phyloP scores from a whole-genome alignment of 2,797 vertebrate genomes.

The Danio tinwini region DNA sequence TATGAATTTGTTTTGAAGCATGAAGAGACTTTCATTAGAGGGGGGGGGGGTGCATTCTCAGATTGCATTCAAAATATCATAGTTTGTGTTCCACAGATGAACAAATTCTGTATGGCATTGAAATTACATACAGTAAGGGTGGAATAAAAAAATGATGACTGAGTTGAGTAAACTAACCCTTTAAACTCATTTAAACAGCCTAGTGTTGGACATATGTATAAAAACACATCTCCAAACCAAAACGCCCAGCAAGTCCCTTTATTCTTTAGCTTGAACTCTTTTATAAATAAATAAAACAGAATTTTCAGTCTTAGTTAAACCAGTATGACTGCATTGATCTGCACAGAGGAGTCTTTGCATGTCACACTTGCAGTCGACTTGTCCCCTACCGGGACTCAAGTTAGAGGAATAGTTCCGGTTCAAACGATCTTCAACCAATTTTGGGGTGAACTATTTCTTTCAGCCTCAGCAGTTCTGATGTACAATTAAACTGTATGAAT shows the following conservation, averaged over 20 bases:
- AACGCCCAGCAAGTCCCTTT: slow-evolving; percentile 30
- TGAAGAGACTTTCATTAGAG: no score
- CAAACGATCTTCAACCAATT: not conserved
- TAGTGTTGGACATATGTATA: slow-evolving; percentile 39
- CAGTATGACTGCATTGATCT: slow-evolving; percentile 42
- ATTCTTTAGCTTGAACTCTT: not conserved
- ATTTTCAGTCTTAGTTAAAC: slow-evolving; percentile 39
- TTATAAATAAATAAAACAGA: no score
- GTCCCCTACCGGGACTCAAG: not conserved
- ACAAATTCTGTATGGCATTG: no score
- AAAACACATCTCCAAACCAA: slow-evolving; percentile 38
- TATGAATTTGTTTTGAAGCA: no score
- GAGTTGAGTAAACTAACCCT: no score
- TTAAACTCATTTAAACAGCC: no score
- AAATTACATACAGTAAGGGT: no score
- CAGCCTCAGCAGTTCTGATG: slow-evolving; percentile 38
- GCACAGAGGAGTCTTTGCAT: slow-evolving; percentile 14
- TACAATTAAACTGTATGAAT: slow-evolving; percentile 51
- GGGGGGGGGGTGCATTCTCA: no score
- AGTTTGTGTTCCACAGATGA: no score
- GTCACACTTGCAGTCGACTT: slow-evolving; percentile 14
- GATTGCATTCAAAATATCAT: no score
- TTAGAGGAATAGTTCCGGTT: not conserved
- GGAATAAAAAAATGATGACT: no score
- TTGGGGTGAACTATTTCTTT: slow-evolving; percentile 2